Evolutionary conservation across 2,113 vertebrate genomes (phyloP), one percentile per base, ranked within the genome.

Genomic region (Menura novaehollandiae): DNA sequence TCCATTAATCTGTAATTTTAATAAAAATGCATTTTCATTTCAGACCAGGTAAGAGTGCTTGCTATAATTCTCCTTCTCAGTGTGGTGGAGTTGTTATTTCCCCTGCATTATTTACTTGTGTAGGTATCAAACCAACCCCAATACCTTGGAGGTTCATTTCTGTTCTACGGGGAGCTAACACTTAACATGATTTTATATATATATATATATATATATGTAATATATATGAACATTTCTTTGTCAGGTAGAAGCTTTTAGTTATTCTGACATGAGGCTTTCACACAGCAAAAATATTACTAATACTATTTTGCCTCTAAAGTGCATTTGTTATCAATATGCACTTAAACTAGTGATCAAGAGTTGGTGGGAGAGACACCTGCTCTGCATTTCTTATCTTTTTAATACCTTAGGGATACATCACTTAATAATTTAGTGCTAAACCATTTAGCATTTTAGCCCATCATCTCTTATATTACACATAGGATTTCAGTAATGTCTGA

Each of bases 361-460:
- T 97, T 97, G 96, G 95, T 96, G 89, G 97, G 89, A 98, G 87
- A 98, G 98, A 97, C 97, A 98, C 98, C 98, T 98, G 98, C 98
- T 98, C 97, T 98, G 97, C 98, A 98, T 98, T 98, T 98, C 89
- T 96, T 98, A 97, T 98, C 98, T 97, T 97, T 95, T 97, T 98
- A 98, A 98, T 98, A 98, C 98, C 98, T 98, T 74, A 71, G 98
- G 98, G 98, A 98, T 95, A 97, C 97, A 98, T 98, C 98, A 96
- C 98, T 98, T 98, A 98, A 98, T 98, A 98, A 98, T 98, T 98
- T 98, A 98, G 98, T 98, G 97, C 97, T 98, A 98, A 98, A 98
- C 98, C 98, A 98, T 98, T 98, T 98, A 98, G 98, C 98, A 98
- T 98, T 98, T 98, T 98, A 98, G 98, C 97, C 98, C 97, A 98